These are phyloP conservation scores for Sebastes reedi DNA, from an alignment of 2,797 vertebrate species.

Conservation along the genomic window DNA sequence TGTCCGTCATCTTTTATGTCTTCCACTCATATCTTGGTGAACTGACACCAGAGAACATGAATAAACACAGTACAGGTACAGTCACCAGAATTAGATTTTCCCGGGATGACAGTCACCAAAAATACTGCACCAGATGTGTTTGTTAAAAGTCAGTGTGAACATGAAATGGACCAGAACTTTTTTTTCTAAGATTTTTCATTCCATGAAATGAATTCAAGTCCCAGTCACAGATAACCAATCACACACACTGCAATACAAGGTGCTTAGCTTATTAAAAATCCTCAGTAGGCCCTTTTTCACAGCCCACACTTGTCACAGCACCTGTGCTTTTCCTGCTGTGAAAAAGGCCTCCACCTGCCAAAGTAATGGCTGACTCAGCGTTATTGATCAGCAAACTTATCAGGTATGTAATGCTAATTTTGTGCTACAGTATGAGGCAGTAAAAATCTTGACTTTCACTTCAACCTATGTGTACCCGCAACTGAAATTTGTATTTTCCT, in stretches of 20 bases:
- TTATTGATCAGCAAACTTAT: not conserved
- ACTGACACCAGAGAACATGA: not conserved
- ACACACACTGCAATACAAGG: no score
- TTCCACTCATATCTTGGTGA: not conserved
- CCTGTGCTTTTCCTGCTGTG: not conserved
- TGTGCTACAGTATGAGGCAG: not conserved
- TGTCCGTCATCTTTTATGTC: not conserved
- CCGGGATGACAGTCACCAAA: not conserved
- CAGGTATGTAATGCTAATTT: not conserved
- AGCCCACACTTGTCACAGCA: not conserved
- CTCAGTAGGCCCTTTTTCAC: no score
- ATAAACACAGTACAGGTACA: not conserved
- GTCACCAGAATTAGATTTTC: not conserved
- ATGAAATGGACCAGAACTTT: not conserved
- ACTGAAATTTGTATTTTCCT: no score
- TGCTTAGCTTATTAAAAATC: no score
- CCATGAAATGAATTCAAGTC: not conserved
- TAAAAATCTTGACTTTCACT: not conserved
- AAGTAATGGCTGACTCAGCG: not conserved
- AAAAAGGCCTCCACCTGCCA: not conserved
- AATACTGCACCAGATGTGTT: not conserved
- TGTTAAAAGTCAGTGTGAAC: not conserved
- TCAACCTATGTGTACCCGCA: not conserved
- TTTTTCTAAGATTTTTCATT: not conserved
- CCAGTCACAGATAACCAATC: no score